Percentiles rank a stretch among this genome's conserved stretches.
phyloP scores from a whole-genome alignment of 64 coral and sea anemone species.

The Anthopleura sola region DNA sequence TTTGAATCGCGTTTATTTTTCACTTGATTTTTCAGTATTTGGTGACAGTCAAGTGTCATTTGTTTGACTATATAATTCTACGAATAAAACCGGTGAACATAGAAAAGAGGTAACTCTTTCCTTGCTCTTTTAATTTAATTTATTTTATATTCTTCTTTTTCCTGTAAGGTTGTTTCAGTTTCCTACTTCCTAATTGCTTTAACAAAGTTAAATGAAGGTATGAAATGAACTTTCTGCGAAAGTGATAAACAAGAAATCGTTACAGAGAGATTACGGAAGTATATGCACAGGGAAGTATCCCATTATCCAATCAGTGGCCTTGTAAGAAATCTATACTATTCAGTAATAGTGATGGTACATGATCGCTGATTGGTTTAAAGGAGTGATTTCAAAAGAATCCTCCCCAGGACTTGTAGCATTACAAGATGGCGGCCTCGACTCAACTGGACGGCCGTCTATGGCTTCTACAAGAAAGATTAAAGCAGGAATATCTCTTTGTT shows the following conservation, averaged over 20 bases:
- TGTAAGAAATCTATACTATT: background rate
- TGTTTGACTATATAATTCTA: too few relatives aligned
- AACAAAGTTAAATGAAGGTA: background rate
- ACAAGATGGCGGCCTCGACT: constrained; percentile 76
- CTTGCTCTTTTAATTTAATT: too few relatives aligned
- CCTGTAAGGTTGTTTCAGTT: background rate
- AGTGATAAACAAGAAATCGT: background rate
- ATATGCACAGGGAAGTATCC: background rate
- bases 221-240: background rate
- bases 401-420: background rate
- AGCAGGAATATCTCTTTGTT: constrained; percentile 83
- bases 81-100: too few relatives aligned
- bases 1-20: too few relatives aligned
- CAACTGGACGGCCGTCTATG: constrained; percentile 43
- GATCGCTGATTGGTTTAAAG: background rate
- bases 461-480: constrained; percentile 80
- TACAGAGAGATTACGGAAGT: background rate
- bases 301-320: background rate
- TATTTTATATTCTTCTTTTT: background rate
- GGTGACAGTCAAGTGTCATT: too few relatives aligned
- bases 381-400: background rate
- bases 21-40: too few relatives aligned
- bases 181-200: constrained; percentile 4
- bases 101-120: too few relatives aligned
- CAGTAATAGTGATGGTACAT: background rate